Conservation (phyloP, 2,113 vertebrate species). For the Hoplias malabaricus region DNA sequence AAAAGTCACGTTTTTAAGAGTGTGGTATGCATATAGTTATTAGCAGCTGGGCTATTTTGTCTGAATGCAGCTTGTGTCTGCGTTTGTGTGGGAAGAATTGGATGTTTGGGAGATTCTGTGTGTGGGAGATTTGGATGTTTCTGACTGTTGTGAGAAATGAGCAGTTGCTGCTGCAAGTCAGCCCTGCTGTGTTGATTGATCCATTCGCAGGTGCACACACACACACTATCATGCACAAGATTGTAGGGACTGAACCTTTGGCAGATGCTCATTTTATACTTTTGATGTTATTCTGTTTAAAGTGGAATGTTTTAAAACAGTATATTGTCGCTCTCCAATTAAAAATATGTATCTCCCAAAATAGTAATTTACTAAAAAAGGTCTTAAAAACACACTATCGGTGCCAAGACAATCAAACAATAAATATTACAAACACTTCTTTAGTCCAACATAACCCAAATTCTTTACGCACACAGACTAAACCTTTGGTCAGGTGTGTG, state of each 20-base stretch:
- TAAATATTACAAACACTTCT: not conserved
- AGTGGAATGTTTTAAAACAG: too few relatives aligned
- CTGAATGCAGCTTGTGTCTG: not conserved
- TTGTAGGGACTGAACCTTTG: not conserved
- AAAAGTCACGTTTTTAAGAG: not conserved
- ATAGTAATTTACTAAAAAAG: too few relatives aligned
- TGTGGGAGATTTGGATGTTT: not conserved
- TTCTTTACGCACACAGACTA: not conserved
- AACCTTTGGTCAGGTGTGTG: not conserved
- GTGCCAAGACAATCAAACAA: not conserved
- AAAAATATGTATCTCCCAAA: too few relatives aligned
- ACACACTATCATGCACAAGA: slow-evolving; percentile 16
- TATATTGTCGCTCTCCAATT: too few relatives aligned
- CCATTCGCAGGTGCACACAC: slow-evolving; percentile 35
- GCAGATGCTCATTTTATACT: not conserved
- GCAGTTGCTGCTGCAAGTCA: slow-evolving; percentile 27
- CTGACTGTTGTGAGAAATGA: slow-evolving; percentile 14
- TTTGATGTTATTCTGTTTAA: too few relatives aligned
- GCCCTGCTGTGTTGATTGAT: slow-evolving; percentile 16
- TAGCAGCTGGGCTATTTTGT: not conserved
- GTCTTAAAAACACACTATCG: too few relatives aligned
- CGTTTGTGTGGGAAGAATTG: not conserved
- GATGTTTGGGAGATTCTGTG: too few relatives aligned
- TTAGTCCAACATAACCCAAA: not conserved
- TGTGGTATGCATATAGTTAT: not conserved